Evolutionary conservation across 2,888 invertebrate species (phyloP).

Genomic region (Anthophora plumipes): DNA sequence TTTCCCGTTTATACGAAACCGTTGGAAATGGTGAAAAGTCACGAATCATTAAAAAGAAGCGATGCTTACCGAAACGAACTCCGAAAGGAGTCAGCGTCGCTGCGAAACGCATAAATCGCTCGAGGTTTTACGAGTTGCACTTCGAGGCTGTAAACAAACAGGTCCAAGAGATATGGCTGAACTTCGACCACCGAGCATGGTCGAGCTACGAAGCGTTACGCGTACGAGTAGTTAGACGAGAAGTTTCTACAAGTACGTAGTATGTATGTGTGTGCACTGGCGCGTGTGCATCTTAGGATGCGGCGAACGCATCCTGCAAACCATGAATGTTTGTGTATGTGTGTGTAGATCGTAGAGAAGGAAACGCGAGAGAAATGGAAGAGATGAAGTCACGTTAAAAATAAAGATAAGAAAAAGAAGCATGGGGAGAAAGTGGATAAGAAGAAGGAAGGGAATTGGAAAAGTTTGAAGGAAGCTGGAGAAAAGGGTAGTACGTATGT

Average conservation of each 20-base stretch:
- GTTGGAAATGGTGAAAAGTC: slow-evolving; percentile 1
- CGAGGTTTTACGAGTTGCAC: slow-evolving; percentile 60
- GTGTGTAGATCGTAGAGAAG: background rate
- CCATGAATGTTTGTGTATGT: no score
- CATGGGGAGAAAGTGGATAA: background rate
- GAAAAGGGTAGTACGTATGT: background rate
- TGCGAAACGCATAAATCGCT: slow-evolving; percentile 60
- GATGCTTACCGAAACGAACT: slow-evolving; percentile 38
- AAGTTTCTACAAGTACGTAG: slow-evolving; percentile 36
- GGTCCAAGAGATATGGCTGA: slow-evolving; percentile 59
- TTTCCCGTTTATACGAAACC: background rate
- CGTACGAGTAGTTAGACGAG: slow-evolving; percentile 48
- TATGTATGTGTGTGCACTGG: background rate
- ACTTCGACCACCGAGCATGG: slow-evolving; percentile 46
- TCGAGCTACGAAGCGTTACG: slow-evolving; percentile 41
- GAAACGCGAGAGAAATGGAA: background rate
- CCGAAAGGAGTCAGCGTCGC: slow-evolving; percentile 19
- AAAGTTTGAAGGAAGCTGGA: slow-evolving; percentile 1
- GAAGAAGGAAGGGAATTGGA: slow-evolving; percentile 21
- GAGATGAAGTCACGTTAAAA: slow-evolving; percentile 18
- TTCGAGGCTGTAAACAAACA: slow-evolving; percentile 65
- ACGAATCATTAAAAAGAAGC: slow-evolving; percentile 47
- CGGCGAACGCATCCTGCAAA: background rate
- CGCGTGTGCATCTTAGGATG: slow-evolving; percentile 32
- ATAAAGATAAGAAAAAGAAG: background rate